Base-by-base conservation (phyloP, 2,797 vertebrate genomes). In the Poeciliopsis gracilis region DNA sequence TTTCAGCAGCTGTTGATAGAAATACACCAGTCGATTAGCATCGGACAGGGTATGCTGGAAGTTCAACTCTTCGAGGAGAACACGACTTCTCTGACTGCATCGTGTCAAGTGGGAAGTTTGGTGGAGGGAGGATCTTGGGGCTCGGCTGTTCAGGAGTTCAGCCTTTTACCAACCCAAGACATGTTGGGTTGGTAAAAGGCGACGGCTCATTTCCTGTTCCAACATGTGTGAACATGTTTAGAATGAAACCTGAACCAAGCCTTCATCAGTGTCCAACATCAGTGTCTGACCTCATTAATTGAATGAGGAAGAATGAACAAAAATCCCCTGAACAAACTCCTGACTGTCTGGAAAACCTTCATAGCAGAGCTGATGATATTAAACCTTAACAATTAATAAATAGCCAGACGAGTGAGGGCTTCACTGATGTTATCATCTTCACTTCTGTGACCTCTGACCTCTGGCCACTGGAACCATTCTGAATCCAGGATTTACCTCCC, bases 1-100 rank as follows among this genome's bases (percentile, higher is more conserved):
- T 74, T 77, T 36, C 33, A 38, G 23, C 63, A 80, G 36, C 55
- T 70, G 74, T 81, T 75, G 16, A 3, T 5, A 49, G 67, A 53
- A 8, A 82, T 67, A 70, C 41, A 74, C 38, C 67, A 77, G 75
- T 83, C 77, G 71, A 30, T 15, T 59, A 72, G 86, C 80, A 84
- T 81, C 11, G 7, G 11, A 28, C 8, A 57, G n/a, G n/a, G n/a
- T n/a, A n/a, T n/a, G n/a, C 4, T 28, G n/a, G 55, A 57, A 57
- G 55, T 28, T 57, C n/a, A 28, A 57, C 28, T 30, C 28, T 33
- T 15, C 16, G 13, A 61, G n/a, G 28, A 61, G 12, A 61, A 61
- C n/a, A 59, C 1, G 0, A 2, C 23, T 30, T 59, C 28, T 28
- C 28, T 28, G 57, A 59, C 57, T 30, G 11, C 25, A 3, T 57